phyloP scores from a whole-genome alignment of 2,797 vertebrate species.

The Bradypus variegatus region DNA sequence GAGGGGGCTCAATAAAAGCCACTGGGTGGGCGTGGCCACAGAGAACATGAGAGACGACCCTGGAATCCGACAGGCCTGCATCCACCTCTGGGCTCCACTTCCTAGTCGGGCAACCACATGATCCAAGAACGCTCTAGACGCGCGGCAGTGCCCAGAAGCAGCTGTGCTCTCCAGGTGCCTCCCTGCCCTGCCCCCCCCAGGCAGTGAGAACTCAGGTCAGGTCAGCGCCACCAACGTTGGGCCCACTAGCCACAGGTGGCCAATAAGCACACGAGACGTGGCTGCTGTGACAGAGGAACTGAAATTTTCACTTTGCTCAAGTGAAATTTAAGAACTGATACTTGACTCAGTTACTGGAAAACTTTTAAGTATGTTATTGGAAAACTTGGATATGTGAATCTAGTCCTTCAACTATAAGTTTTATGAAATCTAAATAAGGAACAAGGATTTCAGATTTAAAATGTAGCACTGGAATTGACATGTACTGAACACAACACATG shows the following conservation, averaged over 20 bases:
- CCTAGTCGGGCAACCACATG: accelerated
- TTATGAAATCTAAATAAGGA: not conserved
- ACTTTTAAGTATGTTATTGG: not conserved
- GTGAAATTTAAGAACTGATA: not conserved
- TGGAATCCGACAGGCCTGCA: not conserved
- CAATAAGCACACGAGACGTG: not conserved
- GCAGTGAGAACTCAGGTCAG: not conserved
- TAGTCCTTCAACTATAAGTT: not conserved
- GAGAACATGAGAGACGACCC: not conserved
- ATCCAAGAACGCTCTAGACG: accelerated
- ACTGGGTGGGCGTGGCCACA: not conserved
- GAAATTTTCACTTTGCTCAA: not conserved
- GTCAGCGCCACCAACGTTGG: too few species aligned
- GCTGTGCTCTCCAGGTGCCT: not conserved
- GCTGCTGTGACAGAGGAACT: not conserved
- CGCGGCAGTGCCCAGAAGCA: accelerated
- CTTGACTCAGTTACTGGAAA: not conserved
- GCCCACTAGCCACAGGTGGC: not conserved
- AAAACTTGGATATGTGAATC: not conserved
- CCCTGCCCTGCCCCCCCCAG: not conserved
- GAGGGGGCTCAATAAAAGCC: too few species aligned
- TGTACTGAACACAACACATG: not conserved
- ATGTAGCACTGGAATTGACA: not conserved
- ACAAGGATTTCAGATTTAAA: not conserved
- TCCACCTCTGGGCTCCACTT: not conserved